Conservation (phyloP, 2,113 vertebrate species). For the Andinoacara biseriatus region DNA sequence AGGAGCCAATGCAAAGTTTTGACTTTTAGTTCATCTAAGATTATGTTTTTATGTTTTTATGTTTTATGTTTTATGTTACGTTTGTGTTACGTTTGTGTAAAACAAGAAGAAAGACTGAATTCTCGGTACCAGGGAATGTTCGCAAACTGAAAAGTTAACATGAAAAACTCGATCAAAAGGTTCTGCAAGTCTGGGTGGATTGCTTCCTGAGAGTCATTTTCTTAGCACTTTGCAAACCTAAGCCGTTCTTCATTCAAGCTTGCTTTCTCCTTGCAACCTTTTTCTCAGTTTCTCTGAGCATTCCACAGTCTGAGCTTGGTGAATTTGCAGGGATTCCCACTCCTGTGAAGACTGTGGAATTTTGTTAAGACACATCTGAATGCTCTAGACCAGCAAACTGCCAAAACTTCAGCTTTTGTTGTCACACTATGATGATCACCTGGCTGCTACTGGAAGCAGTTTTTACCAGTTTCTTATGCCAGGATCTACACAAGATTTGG, state of each 20-base stretch:
- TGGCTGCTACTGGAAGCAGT: background rate
- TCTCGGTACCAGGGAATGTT: too few relatives aligned
- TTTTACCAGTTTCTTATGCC: constrained; percentile 22
- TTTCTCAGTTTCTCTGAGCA: background rate
- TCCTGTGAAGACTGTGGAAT: background rate
- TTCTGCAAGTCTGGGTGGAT: too few relatives aligned
- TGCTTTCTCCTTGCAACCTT: background rate
- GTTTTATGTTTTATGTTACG: too few relatives aligned
- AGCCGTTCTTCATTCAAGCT: background rate
- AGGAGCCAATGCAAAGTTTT: background rate
- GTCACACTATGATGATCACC: background rate
- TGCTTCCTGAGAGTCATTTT: too few relatives aligned
- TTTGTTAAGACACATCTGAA: background rate
- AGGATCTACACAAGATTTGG: background rate
- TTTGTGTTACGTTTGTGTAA: too few relatives aligned
- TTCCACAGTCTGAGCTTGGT: background rate
- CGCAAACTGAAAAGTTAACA: too few relatives aligned
- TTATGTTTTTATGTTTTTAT: too few relatives aligned
- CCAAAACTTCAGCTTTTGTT: background rate
- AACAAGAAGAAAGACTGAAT: too few relatives aligned
- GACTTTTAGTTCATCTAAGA: background rate
- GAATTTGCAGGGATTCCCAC: background rate
- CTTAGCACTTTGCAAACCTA: background rate
- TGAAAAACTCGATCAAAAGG: too few relatives aligned
- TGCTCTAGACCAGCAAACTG: too few relatives aligned